Evolutionary conservation across 2,113 vertebrate genomes (phyloP), one percentile per base, ranked within the genome.

Genomic region (Ammodytes dubius): DNA sequence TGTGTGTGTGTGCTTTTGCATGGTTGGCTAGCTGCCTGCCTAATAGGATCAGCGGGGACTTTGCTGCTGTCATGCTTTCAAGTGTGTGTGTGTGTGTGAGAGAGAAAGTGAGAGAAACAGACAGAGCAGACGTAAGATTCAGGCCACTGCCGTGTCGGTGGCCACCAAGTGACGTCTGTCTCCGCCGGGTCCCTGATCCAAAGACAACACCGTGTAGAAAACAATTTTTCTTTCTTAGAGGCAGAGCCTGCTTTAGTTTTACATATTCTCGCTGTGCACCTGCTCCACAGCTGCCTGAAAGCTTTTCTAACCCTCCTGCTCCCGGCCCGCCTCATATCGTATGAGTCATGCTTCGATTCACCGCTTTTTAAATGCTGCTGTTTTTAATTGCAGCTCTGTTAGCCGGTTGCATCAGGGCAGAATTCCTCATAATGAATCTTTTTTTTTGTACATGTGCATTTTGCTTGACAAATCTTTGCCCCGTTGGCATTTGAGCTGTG

Each of bases 41-140:
- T 88, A 91, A 91, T 89, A 61, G 84, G 86, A 90, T 90, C 75
- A 91, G 76, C 56, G 37, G 86, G 79, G 89, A 87, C 75, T 71
- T 86, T 84, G 67, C 79, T 73, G 76, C 57, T 69, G 67, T 72
- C 71, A 74, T 74, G 1, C n/a, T 0, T 69, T 12, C 46, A 35
- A 37, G 65, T 68, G 39, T 72, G 4, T 45, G 40, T 72, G 4
- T 45, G 40, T 69, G 67, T 52, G 54, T 47, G 45, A 46, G 57
- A 46, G n/a, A 12, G 74, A 75, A 43, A 37, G 7, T 27, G 35
- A 65, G 64, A 56, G 54, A 14, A 0, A 12, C 64, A 73, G 58
- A 37, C 37, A 77, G 49, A 10, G n/a, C n/a, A 73, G 68, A 46
- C 60, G 58, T 71, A 50, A 40, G 77, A 89, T 77, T 89, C 39